A percentile compares a stretch with the other conserved stretches of the same genome.
These are phyloP conservation scores for Dreissena rostriformis DNA, from an alignment of 1,140 invertebrate species.

Conservation along the genomic window DNA sequence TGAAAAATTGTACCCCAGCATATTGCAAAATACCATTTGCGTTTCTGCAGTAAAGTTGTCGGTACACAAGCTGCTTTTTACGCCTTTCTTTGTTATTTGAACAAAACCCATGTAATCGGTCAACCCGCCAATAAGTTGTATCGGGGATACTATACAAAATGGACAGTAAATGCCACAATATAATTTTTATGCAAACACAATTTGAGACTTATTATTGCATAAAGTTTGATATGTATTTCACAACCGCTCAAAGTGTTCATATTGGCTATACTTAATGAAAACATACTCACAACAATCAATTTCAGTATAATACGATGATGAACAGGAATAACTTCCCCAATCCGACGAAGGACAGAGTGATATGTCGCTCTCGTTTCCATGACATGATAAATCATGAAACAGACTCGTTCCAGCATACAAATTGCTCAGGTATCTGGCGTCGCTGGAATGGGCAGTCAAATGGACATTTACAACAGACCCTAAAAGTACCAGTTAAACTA, in stretches of 20 bases:
- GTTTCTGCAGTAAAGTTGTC: not conserved
- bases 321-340: not conserved
- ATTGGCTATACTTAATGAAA: not conserved
- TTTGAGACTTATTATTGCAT: not conserved
- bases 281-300: not conserved
- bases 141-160: not conserved
- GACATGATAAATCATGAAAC: not conserved
- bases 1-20: not conserved
- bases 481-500: not conserved
- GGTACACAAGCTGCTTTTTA: not conserved
- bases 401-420: not conserved
- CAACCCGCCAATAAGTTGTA: not conserved
- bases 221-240: not conserved
- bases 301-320: not conserved
- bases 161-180: not conserved
- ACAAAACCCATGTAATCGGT: conserved; percentile 2
- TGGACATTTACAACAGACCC: not conserved
- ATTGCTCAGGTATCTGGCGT: not conserved
- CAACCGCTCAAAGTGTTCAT: not conserved
- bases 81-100: not conserved
- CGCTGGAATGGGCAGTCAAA: not conserved
- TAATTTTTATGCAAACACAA: not conserved
- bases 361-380: not conserved
- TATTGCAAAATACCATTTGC: not conserved
- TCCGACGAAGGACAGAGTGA: conserved; percentile 1